Base-by-base conservation (phyloP, 2,797 vertebrate species). In the Urocyon cinereoargenteus region DNA sequence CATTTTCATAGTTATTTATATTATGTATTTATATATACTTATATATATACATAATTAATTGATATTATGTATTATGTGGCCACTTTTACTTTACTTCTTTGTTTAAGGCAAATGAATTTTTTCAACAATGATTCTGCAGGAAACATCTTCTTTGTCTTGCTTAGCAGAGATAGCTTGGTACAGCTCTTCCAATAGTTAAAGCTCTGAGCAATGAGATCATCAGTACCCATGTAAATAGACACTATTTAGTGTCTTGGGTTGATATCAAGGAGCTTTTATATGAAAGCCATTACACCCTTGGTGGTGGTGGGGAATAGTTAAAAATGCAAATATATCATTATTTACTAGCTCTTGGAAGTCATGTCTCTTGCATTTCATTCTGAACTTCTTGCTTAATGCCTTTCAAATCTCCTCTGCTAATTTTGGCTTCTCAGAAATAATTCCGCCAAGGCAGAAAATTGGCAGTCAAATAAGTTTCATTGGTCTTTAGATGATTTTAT, bases 371-470 rank as follows among this genome's bases (percentile, higher is more conserved):
- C 1, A 68, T 83, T 92, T 81, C 92, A 53, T 90, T 85, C 64
- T 94, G 82, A 92, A 89, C 36, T 95, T 87, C 24, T 77, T 75
- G n/a, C 66, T 84, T 73, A 57, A 4, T 79, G 78, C 66, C 94
- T 97, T 92, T 96, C 81, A 79, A 87, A 94, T 72, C 66, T 64
- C 70, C 57, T 66, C 31, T 92, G 87, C 77, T 94, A 91, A 91
- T 93, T 92, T 59, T 90, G 92, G 55, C 85, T 97, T 18, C 86
- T 87, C 18, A 22, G 73, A 95, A 85, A 86, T 90, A 70, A 96
- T 94, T 95, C 68, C 8, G 45, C 82, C 78, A 79, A 95, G 68
- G 57, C 90, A 97, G 36, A 95, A 89, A 90, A 84, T n/a, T 94
- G 94, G 94, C 97, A 89, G 82, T 24, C 91, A 66, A 55, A 21